Conservation (phyloP, 2,113 vertebrate species). For the Hydrochoerus hydrochaeris region DNA sequence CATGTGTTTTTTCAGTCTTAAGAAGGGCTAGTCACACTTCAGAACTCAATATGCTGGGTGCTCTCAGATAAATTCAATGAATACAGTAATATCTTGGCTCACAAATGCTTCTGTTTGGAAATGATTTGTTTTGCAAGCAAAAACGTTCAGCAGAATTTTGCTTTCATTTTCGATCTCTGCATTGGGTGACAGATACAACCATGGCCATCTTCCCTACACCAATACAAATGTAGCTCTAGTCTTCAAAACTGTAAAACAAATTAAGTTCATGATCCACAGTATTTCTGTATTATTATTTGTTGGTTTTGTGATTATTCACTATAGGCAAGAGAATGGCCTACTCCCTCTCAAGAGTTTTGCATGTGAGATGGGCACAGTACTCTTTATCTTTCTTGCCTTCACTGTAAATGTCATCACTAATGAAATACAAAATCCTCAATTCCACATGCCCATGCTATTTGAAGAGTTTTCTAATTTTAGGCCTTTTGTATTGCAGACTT, state of each 20-base stretch:
- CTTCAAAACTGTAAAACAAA: not conserved
- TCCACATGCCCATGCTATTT: not conserved
- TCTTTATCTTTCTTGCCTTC: not conserved
- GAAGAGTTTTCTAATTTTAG: not conserved
- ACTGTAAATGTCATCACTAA: not conserved
- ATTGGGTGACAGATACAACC: not conserved
- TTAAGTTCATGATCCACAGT: not conserved
- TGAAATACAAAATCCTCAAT: not conserved
- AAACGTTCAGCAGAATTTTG: not conserved
- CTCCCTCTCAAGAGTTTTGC: not conserved
- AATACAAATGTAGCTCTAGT: not conserved
- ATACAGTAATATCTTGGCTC: not conserved
- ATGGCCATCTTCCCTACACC: not conserved
- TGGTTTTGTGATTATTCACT: not conserved
- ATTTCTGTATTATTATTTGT: not conserved
- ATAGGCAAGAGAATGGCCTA: not conserved
- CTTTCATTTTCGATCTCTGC: not conserved
- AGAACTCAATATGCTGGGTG: fast-evolving
- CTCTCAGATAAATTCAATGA: not conserved
- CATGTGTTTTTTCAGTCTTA: fast-evolving
- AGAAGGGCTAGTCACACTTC: not conserved
- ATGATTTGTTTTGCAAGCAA: not conserved
- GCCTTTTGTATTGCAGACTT: not conserved
- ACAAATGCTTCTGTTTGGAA: not conserved
- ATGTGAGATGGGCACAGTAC: fast-evolving